phyloP scores from a whole-genome alignment of 2,113 vertebrate genomes.

The Festucalex cinctus region DNA sequence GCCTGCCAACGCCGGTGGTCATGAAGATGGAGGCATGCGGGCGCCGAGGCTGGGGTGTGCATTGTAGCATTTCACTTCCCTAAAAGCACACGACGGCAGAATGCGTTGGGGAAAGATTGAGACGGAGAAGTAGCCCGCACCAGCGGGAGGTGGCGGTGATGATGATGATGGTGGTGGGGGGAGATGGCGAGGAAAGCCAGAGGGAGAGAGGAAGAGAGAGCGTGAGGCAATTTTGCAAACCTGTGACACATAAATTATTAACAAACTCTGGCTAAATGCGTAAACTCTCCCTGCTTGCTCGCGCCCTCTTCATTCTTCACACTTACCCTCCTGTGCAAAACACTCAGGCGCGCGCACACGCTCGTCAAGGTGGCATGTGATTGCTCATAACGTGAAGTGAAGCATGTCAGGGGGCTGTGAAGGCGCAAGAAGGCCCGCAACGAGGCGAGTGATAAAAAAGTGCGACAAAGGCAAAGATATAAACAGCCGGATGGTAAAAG shows the following conservation, averaged over 20 bases:
- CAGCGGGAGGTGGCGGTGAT: slow-evolving; percentile 25
- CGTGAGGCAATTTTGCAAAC: slow-evolving; percentile 71
- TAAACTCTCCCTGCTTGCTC: slow-evolving; percentile 68
- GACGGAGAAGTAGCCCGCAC: slow-evolving; percentile 46
- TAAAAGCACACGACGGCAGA: slow-evolving; percentile 31
- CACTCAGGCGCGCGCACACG: slow-evolving; percentile 27
- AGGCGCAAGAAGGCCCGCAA: slow-evolving; percentile 53
- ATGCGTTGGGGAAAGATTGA: slow-evolving; percentile 52
- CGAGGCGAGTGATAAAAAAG: slow-evolving; percentile 27
- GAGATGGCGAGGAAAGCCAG: slow-evolving; percentile 47
- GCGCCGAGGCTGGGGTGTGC: slow-evolving; percentile 25
- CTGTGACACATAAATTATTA: slow-evolving; percentile 81
- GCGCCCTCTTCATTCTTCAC: slow-evolving; percentile 56
- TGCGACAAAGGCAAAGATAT: slow-evolving; percentile 26
- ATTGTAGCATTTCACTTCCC: slow-evolving; percentile 37
- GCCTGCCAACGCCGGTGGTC: slow-evolving; percentile 39
- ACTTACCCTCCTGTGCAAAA: slow-evolving; percentile 53
- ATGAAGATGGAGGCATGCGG: slow-evolving; percentile 35
- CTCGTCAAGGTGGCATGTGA: slow-evolving; percentile 52
- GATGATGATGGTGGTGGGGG: neutral
- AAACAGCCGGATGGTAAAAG: slow-evolving; percentile 17
- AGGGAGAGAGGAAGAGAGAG: slow-evolving; percentile 54
- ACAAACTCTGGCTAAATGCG: slow-evolving; percentile 76
- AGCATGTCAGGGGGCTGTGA: slow-evolving; percentile 68
- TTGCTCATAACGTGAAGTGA: slow-evolving; percentile 66